These are phyloP conservation scores for Gastrophysa polygoni DNA, from an alignment of 2,888 invertebrate species.

Conservation along the genomic window DNA sequence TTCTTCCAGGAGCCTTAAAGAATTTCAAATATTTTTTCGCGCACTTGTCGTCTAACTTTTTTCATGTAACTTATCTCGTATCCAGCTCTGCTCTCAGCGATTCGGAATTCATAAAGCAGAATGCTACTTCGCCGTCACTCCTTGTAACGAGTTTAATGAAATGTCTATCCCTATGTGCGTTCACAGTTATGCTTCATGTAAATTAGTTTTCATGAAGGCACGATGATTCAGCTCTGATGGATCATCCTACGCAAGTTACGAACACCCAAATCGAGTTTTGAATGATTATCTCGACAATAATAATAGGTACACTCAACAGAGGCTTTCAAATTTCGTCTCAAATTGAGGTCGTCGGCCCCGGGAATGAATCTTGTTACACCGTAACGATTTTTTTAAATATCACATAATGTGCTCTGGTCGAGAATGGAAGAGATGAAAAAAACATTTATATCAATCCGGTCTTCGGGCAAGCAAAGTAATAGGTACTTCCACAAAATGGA, in stretches of 20 bases:
- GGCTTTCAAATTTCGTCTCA: not conserved
- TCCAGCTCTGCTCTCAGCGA: not conserved
- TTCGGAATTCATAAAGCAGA: not conserved
- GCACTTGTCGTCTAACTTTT: not conserved
- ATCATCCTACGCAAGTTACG: not conserved
- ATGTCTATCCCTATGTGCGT: not conserved
- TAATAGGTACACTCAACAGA: not conserved
- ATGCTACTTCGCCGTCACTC: not conserved
- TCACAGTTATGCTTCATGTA: not conserved
- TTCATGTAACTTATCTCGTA: no score
- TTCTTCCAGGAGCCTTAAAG: no score
- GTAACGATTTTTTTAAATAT: no score
- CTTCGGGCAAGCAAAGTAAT: no score
- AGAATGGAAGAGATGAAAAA: no score
- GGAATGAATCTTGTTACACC: no score
- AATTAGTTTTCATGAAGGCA: not conserved
- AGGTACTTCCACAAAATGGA: no score
- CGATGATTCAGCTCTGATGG: not conserved
- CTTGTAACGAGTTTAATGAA: not conserved
- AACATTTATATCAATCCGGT: no score
- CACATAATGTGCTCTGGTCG: no score
- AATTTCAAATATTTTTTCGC: no score
- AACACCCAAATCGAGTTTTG: not conserved
- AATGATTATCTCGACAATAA: not conserved
- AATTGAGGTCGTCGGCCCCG: not conserved